Evolutionary conservation across 2,797 vertebrate genomes (phyloP).

Genomic region (Thamnophis elegans): DNA sequence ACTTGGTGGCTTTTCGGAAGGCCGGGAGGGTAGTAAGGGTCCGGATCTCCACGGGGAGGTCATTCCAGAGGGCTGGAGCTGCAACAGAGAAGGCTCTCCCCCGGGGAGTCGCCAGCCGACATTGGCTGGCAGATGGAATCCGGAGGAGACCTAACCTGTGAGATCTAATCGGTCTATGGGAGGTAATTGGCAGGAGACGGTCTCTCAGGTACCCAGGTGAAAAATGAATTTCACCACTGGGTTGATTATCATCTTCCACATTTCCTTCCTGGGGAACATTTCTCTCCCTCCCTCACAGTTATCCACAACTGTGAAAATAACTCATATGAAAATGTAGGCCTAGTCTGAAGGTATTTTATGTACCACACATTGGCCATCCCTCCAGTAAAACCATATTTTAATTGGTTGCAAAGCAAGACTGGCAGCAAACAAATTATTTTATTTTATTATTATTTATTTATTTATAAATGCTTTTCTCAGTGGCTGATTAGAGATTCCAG

Average conservation of each 20-base stretch:
- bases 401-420: neutral
- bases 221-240: too few relatives aligned
- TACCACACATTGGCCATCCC: neutral
- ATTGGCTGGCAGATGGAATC: too few relatives aligned
- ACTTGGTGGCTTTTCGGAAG: too few relatives aligned
- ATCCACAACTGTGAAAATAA: neutral
- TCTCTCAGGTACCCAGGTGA: too few relatives aligned
- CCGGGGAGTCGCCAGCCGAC: too few relatives aligned
- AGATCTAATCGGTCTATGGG: too few relatives aligned
- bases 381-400: neutral
- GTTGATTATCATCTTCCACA: neutral
- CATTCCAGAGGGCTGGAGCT: too few relatives aligned
- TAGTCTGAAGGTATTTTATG: neutral
- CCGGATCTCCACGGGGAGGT: too few relatives aligned
- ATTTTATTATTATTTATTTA: neutral
- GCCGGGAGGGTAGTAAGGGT: too few relatives aligned
- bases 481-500: neutral
- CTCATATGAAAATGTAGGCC: neutral
- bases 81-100: too few relatives aligned
- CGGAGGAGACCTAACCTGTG: too few relatives aligned
- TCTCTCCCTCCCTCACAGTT: neutral
- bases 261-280: neutral
- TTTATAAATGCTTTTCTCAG: neutral
- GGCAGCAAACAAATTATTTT: neutral
- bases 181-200: too few relatives aligned